These are phyloP conservation scores for Himalopsyche japonica DNA, from an alignment of 2,888 invertebrate genomes.

Conservation along the genomic window DNA sequence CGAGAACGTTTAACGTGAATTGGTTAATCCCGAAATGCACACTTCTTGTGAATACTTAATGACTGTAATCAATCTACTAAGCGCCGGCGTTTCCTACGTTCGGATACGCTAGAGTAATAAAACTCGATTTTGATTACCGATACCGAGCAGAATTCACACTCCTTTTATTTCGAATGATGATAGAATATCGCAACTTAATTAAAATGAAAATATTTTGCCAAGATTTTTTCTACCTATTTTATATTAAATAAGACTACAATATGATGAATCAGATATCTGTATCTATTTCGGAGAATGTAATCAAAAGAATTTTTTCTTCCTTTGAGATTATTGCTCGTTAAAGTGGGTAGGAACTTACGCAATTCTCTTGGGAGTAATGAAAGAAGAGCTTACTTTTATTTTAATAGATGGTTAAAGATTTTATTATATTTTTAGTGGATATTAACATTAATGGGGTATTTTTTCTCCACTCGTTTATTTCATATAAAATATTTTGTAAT, in stretches of 20 bases:
- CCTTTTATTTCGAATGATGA: neutral
- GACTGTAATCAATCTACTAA: slow-evolving; percentile 12
- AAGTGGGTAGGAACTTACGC: no score
- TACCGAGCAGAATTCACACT: neutral
- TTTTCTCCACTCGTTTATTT: no score
- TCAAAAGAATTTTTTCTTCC: no score
- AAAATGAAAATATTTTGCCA: neutral
- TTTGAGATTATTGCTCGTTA: no score
- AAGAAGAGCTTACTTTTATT: no score
- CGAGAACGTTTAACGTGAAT: neutral
- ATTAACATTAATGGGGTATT: no score
- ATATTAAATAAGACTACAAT: neutral
- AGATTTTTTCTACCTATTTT: neutral
- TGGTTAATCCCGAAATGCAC: neutral
- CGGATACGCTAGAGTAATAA: neutral
- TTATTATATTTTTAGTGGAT: no score
- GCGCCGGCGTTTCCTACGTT: neutral
- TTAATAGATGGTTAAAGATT: no score
- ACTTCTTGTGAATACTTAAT: slow-evolving; percentile 19
- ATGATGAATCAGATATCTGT: no score
- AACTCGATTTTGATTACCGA: neutral
- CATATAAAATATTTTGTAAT: no score
- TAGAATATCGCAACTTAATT: neutral
- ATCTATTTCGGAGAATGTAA: no score
- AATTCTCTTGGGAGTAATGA: no score